Conservation (phyloP, 2,888 invertebrate species). For the Drosophila anceps region DNA sequence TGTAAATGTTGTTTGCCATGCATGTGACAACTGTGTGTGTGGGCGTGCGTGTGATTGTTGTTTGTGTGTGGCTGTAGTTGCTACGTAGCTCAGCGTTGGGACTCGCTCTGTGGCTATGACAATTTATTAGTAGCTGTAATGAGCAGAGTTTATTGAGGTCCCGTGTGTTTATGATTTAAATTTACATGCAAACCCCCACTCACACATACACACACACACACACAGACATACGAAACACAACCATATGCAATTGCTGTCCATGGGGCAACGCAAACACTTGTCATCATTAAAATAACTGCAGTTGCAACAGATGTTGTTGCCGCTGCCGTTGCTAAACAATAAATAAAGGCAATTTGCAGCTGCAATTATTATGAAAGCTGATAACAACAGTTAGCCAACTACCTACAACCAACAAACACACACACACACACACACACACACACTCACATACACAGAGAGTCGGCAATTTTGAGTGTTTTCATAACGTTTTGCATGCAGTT, state of each 20-base stretch:
- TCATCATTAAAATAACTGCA: constrained; percentile 78
- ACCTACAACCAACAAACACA: constrained; percentile 41
- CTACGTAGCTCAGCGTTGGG: constrained; percentile 21
- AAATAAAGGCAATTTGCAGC: constrained; percentile 78
- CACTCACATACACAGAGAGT: constrained; percentile 1
- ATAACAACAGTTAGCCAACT: constrained; percentile 65
- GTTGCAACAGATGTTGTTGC: constrained; percentile 59
- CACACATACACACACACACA: neutral
- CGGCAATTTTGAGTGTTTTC: constrained; percentile 32
- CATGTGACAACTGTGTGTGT: constrained; percentile 12
- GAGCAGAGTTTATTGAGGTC: constrained; percentile 74
- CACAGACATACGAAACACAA: neutral
- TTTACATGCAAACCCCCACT: constrained; percentile 56
- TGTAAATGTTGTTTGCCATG: constrained; percentile 28
- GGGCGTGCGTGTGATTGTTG: constrained; percentile 6
- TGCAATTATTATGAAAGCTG: constrained; percentile 79
- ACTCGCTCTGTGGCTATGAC: constrained; percentile 52
- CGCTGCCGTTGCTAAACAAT: constrained; percentile 60
- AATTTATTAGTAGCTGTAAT: constrained; percentile 80
- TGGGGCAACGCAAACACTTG: constrained; percentile 74
- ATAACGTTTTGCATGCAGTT: constrained; percentile 16
- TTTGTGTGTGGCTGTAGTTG: constrained; percentile 1
- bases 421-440: constrained; percentile 14
- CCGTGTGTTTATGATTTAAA: constrained; percentile 76
- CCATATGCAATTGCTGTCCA: constrained; percentile 39